Evolutionary conservation across 2,797 vertebrate species (phyloP).

Genomic region (Stomatorhinus walkeri): DNA sequence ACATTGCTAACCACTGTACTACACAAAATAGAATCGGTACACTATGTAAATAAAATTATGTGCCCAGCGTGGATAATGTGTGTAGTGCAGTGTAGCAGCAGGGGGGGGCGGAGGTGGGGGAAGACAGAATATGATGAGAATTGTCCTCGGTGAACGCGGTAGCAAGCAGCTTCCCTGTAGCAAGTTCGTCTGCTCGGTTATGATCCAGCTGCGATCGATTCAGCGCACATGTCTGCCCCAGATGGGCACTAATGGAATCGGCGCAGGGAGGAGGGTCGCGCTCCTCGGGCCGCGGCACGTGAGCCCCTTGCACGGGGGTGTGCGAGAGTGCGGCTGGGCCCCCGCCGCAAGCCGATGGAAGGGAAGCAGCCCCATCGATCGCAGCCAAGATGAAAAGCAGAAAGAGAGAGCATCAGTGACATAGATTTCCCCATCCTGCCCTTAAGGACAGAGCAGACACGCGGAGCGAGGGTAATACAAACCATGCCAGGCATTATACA

Average conservation of each 20-base stretch:
- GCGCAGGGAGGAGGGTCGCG: neutral
- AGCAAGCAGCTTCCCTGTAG: neutral
- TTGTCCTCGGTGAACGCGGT: neutral
- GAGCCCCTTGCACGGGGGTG: neutral
- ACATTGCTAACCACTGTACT: neutral
- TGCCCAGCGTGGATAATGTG: neutral
- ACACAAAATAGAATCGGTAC: neutral
- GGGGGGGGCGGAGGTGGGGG: neutral
- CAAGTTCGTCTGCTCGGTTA: neutral
- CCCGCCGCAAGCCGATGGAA: neutral
- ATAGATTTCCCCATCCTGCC: neutral
- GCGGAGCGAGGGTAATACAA: neutral
- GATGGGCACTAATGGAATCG: neutral
- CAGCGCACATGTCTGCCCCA: neutral
- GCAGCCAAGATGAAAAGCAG: neutral
- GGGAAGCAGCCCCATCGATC: neutral
- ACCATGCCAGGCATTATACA: neutral
- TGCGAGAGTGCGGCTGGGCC: neutral
- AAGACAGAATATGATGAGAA: neutral
- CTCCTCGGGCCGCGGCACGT: neutral
- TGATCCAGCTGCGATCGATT: neutral
- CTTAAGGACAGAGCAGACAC: neutral
- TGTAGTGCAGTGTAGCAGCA: neutral
- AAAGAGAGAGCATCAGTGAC: neutral
- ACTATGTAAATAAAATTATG: neutral